These are phyloP conservation scores for Petrocephalus microphthalmus DNA, from an alignment of 2,113 vertebrate genomes.

Conservation along the genomic window DNA sequence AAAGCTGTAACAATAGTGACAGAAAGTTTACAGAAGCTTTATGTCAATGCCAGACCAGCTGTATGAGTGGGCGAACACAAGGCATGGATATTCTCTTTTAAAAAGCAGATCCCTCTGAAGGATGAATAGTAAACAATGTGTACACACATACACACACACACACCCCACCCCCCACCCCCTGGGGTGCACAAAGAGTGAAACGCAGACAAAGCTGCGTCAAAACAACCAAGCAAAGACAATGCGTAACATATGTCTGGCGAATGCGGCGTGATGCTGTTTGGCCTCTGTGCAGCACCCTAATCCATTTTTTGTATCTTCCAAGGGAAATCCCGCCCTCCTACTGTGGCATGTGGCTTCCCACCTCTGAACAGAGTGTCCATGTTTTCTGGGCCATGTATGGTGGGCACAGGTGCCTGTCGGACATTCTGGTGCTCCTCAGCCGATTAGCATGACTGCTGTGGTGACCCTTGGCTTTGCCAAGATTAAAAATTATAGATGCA, in stretches of 20 bases:
- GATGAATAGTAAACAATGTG: not conserved
- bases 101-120: not conserved
- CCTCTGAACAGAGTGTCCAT: not conserved
- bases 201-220: not conserved
- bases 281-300: not conserved
- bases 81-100: not conserved
- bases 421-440: not conserved
- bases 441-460: not conserved
- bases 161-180: not conserved
- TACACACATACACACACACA: no score
- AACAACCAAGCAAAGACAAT: not conserved
- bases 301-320: not conserved
- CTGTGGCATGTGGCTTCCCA: not conserved
- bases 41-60: not conserved
- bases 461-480: not conserved
- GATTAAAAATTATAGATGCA: not conserved
- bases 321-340: not conserved
- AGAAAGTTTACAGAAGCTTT: not conserved
- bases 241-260: not conserved
- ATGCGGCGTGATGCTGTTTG: not conserved
- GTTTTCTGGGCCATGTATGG: not conserved
- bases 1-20: not conserved
- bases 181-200: not conserved
- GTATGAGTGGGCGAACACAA: not conserved
- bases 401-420: not conserved